Conservation (phyloP, 2,797 vertebrate genomes). For the Liasis olivaceus region DNA sequence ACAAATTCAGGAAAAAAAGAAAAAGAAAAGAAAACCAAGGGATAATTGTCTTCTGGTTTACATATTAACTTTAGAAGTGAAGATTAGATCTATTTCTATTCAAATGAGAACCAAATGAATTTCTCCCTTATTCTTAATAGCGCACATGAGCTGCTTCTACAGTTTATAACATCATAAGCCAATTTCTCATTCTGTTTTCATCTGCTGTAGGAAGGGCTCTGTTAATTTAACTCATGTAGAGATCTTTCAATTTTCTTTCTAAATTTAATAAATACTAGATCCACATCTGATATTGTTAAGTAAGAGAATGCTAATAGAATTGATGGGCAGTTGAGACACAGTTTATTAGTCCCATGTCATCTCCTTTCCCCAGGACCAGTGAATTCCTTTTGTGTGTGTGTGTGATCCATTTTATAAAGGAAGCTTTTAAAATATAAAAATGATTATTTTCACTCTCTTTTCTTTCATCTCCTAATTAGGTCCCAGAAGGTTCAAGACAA, state of each 20-base stretch:
- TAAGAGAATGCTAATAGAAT: slow-evolving; percentile 58
- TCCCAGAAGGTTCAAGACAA: slow-evolving; percentile 52
- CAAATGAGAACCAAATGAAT: neutral
- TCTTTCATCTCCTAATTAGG: slow-evolving; percentile 57
- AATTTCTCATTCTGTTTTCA: slow-evolving; percentile 18
- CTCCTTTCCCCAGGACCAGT: slow-evolving; percentile 35
- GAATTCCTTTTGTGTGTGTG: slow-evolving; percentile 55
- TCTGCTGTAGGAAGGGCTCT: accelerated
- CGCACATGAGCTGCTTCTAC: neutral
- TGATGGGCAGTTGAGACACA: slow-evolving; percentile 58
- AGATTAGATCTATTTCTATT: neutral
- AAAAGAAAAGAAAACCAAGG: neutral
- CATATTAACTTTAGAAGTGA: neutral
- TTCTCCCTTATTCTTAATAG: neutral
- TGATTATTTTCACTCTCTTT: slow-evolving; percentile 50
- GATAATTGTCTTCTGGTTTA: neutral
- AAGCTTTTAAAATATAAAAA: slow-evolving; percentile 47
- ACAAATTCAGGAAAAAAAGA: neutral
- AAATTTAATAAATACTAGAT: slow-evolving; percentile 24
- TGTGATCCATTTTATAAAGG: slow-evolving; percentile 59
- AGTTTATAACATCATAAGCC: neutral
- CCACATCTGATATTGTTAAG: slow-evolving; percentile 55
- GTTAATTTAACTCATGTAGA: neutral
- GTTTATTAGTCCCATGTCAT: slow-evolving; percentile 62
- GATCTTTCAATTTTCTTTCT: neutral